Base-by-base conservation (phyloP, 2,113 vertebrate genomes). In the Pygoscelis antarcticus region DNA sequence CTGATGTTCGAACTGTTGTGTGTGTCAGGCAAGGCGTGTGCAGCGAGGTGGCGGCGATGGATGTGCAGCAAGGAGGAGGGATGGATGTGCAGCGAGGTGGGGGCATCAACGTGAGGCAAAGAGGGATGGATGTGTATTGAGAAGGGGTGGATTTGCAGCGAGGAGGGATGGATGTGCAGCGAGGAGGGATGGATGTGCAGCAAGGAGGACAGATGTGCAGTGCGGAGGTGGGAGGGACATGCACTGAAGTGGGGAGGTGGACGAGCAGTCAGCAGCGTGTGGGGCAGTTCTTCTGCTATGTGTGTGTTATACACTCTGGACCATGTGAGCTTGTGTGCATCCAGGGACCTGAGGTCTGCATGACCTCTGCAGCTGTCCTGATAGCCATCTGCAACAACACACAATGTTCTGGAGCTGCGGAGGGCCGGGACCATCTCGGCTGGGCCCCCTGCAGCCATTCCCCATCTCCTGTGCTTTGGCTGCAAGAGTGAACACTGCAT, bases 271-370 rank as follows among this genome's bases (percentile, higher is more conserved):
- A 0, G 61, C 68, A 47, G 54, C 1, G 0, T 14, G 54, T 40
- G 57, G 51, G 57, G 34, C 0, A 0, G 4, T 47, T 77, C 69
- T 26, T 76, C 44, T 77, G 47, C 60, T 32, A 0, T 17, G 34
- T 40, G 42, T 64, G 74, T 69, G 71, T 74, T 75, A n/a, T 0
- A 54, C 34, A 6, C 49, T 26, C 36, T 25, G 90, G 42, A 55
- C 46, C 62, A 11, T 1, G 0, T 0, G 2, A 16, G n/a, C 54
- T 62, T 13, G 20, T 0, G 4, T 17, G 30, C 54, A 21, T 11
- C 13, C 36, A 7, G 46, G 36, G 83, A 44, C 74, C n/a, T 36
- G 52, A 84, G 57, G 62, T 88, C 91, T 91, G 74, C 16, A 4
- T 7, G 19, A 70, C 92, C 89, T 89, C 71, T 2, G 1, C 81